phyloP scores from a whole-genome alignment of 1,140 invertebrate species.

The Oncopodura yosiiana region DNA sequence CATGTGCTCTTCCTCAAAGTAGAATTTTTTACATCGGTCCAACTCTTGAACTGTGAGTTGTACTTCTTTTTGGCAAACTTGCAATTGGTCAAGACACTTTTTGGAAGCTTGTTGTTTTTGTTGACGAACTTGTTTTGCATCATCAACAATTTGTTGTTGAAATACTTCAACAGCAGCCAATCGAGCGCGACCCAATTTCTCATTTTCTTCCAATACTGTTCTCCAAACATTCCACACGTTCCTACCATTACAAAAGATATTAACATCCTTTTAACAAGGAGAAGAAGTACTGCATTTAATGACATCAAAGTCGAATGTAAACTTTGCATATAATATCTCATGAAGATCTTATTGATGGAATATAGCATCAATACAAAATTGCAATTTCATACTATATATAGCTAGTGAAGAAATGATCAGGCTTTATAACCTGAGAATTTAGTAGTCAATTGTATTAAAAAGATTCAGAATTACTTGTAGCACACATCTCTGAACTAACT shows the following conservation, averaged over 20 bases:
- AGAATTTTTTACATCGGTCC: slow-evolving; percentile 87
- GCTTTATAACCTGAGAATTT: no score
- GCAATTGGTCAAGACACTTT: slow-evolving; percentile 77
- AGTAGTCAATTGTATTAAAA: no score
- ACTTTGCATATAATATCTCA: no score
- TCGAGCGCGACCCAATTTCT: slow-evolving; percentile 78
- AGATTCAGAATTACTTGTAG: no score
- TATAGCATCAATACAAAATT: no score
- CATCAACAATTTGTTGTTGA: slow-evolving; percentile 85
- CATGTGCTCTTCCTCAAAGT: slow-evolving; percentile 89
- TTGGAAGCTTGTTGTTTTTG: slow-evolving; percentile 77
- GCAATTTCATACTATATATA: no score
- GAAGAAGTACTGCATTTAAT: no score
- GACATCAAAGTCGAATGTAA: no score
- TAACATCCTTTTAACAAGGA: no score
- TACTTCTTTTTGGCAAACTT: slow-evolving; percentile 79
- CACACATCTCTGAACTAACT: no score
- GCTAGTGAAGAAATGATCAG: no score
- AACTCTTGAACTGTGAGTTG: slow-evolving; percentile 77
- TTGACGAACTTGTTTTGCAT: slow-evolving; percentile 70
- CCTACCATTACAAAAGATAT: slow-evolving; percentile 54
- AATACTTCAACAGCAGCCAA: slow-evolving; percentile 87
- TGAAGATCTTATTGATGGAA: no score
- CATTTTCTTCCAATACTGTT: slow-evolving; percentile 86
- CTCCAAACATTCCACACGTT: slow-evolving; percentile 95